Evolutionary conservation across 1,140 invertebrate species (phyloP).

Genomic region (Lordiphosa collinella): DNA sequence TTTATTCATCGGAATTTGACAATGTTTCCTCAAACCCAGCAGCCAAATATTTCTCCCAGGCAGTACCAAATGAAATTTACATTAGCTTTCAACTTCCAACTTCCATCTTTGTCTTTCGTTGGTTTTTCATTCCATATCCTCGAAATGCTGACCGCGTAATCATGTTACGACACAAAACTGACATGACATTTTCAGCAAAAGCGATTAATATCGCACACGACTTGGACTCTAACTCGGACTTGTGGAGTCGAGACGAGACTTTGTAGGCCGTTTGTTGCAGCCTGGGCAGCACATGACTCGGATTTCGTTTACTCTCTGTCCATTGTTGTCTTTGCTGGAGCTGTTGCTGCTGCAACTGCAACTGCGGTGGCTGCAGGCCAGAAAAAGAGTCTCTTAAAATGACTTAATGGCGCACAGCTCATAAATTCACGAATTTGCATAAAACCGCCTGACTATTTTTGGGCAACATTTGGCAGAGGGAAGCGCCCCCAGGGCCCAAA

Average conservation of each 20-base stretch:
- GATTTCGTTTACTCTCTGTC: slow-evolving; percentile 33
- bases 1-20: too few species aligned
- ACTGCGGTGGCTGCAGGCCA: slow-evolving; percentile 31
- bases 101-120: background rate
- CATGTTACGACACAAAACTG: slow-evolving; percentile 76
- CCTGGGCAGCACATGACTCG: slow-evolving; percentile 24
- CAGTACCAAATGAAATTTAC: background rate
- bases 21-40: too few species aligned
- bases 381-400: slow-evolving; percentile 70
- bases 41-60: too few species aligned
- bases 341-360: slow-evolving; percentile 21
- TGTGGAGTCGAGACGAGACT: slow-evolving; percentile 17
- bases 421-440: slow-evolving; percentile 79
- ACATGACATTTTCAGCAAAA: slow-evolving; percentile 77
- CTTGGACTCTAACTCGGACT: slow-evolving; percentile 13
- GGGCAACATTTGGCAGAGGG: slow-evolving; percentile 45
- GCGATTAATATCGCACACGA: slow-evolving; percentile 79
- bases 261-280: slow-evolving; percentile 20
- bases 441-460: slow-evolving; percentile 54
- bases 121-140: slow-evolving; percentile 19
- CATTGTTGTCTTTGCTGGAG: slow-evolving; percentile 45
- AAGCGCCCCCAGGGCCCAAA: slow-evolving; percentile 48
- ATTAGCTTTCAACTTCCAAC: background rate
- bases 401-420: slow-evolving; percentile 77
- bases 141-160: slow-evolving; percentile 53